Evolutionary conservation across 2,888 invertebrate species (phyloP).

Genomic region (Beris morrisii): DNA sequence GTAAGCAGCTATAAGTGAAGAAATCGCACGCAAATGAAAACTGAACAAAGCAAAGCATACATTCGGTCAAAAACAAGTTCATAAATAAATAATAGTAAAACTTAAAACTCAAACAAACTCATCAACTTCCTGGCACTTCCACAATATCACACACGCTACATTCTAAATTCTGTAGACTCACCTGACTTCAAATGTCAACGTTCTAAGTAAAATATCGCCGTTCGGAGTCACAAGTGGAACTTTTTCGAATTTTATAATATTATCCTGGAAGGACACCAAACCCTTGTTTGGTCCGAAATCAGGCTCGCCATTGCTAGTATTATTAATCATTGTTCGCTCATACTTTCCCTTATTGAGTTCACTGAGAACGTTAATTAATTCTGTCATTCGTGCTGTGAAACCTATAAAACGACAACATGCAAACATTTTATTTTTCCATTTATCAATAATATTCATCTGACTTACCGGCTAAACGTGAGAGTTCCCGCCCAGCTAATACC

Average conservation of each 20-base stretch:
- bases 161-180: constrained; percentile 48
- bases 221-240: constrained; percentile 98
- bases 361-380: constrained; percentile 79
- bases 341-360: constrained; percentile 81
- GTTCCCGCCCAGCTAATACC: constrained; percentile 91
- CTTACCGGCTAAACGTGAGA: constrained; percentile 85
- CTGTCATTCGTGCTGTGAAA: constrained; percentile 90
- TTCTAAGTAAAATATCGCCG: constrained; percentile 90
- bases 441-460: neutral
- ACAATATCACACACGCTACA: too few species aligned
- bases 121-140: too few species aligned
- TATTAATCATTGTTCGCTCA: constrained; percentile 61
- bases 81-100: too few species aligned
- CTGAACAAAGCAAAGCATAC: too few species aligned
- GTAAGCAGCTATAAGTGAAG: too few species aligned
- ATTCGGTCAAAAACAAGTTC: too few species aligned
- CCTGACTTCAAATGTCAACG: constrained; percentile 86
- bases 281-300: constrained; percentile 73
- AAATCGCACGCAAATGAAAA: too few species aligned
- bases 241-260: constrained; percentile 85
- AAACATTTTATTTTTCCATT: neutral
- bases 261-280: constrained; percentile 78
- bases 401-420: constrained; percentile 41
- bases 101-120: too few species aligned
- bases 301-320: constrained; percentile 47